Base-by-base conservation (phyloP, 2,888 invertebrate genomes). In the Mellilla xanthometata region DNA sequence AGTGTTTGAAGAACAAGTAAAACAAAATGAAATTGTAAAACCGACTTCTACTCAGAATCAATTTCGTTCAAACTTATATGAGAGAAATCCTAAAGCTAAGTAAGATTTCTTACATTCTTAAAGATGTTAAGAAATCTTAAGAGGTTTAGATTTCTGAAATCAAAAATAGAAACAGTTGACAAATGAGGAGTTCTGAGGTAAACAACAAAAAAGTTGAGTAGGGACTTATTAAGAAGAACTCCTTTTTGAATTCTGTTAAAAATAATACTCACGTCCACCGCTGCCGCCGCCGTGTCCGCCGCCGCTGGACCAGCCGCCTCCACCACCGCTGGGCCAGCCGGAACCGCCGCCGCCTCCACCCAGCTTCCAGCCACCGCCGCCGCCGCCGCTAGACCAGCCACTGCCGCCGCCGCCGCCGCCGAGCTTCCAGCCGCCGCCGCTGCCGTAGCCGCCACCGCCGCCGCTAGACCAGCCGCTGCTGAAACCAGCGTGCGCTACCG, bases 401-500 rank as follows among this genome's bases (percentile, higher is more conserved):
- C 58, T 36, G 39, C 56, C 52, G 13, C 65, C 56, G 19, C 65
- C 62, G 12, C 66, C 62, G 22, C 60, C 58, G 39, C 64, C 55
- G 39, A 39, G 43, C 28, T 67, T 63, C 27, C 62, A 59, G 24
- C 57, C 52, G 12, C 60, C 56, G 27, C 56, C 54, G 26, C 62
- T 54, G 45, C 40, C 53, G 19, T 57, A 52, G 48, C 68, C 56
- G 35, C 77, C 71, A 41, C 77, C 69, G 29, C 70, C 66, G n/a
- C 56, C 54, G 49, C 63, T 44, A 23, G 60, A 56, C 61, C 68
- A 61, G 9, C 71, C 68, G 42, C 66, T 68, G 45, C 84, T 79
- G 53, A 69, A 81, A 9, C 88, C 88, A 65, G 85, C 87, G 33
- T 75, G 72, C 15, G 72, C 76, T 53, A 65, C 81, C 44, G 76